A percentile compares a stretch with the other conserved stretches of the same genome.
Conservation (phyloP, 2,797 vertebrate species). For the Tamandua tetradactyla region DNA sequence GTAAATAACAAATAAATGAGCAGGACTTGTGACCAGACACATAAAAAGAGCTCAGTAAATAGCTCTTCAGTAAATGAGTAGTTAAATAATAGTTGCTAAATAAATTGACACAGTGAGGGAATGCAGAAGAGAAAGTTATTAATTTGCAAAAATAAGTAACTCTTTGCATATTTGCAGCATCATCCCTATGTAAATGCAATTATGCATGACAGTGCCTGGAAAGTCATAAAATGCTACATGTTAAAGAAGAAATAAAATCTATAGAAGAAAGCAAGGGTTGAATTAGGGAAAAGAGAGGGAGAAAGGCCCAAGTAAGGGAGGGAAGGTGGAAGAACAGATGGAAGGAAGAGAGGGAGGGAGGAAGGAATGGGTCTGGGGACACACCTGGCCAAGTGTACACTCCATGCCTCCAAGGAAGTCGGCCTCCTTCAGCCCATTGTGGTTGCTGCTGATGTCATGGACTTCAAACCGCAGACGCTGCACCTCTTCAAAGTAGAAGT, state of each 20-base stretch:
- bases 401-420: constrained; percentile 98
- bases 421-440: constrained; percentile 96
- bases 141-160: constrained; percentile 25
- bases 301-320: constrained; percentile 72
- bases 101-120: neutral
- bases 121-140: neutral
- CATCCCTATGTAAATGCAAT: neutral
- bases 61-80: neutral
- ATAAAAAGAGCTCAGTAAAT: neutral
- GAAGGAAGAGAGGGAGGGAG: neutral
- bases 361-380: neutral
- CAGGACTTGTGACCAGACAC: neutral
- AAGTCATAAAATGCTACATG: neutral
- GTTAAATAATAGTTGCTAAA: neutral
- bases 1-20: neutral
- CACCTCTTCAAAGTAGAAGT: constrained; percentile 99
- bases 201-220: no score
- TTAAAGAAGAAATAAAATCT: neutral
- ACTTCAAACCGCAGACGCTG: constrained; percentile 96
- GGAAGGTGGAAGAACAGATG: rapidly evolving
- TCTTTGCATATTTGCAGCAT: neutral
- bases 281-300: neutral
- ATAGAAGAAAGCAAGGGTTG: neutral
- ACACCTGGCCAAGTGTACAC: constrained; percentile 96
- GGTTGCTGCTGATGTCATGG: constrained; percentile 97